A percentile compares a stretch with the other conserved stretches of the same genome.
These are phyloP conservation scores for Sitophilus oryzae DNA, from an alignment of 1,140 invertebrate species.

Conservation along the genomic window DNA sequence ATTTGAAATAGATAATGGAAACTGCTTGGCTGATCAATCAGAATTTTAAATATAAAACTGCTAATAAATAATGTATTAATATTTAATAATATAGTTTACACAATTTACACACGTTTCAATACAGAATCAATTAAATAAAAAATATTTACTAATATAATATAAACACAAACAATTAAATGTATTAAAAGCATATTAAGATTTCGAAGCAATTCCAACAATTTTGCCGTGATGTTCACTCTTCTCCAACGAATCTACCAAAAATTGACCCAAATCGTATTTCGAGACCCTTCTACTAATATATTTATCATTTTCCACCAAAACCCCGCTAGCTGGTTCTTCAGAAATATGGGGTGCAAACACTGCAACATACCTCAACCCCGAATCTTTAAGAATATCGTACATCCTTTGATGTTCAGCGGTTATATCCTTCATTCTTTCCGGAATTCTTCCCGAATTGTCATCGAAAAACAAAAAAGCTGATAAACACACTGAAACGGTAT, in stretches of 20 bases:
- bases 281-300: constrained; percentile 62
- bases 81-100: no score
- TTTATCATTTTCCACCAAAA: constrained; percentile 52
- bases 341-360: constrained; percentile 76
- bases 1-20: no score
- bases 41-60: no score
- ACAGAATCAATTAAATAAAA: no score
- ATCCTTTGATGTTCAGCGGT: constrained; percentile 74
- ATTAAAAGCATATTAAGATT: constrained; percentile 1
- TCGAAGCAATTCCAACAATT: constrained; percentile 54
- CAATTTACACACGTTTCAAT: no score
- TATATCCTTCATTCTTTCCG: constrained; percentile 61
- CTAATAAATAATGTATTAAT: no score
- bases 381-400: constrained; percentile 61
- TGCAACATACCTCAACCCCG: constrained; percentile 67
- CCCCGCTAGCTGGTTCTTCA: constrained; percentile 51
- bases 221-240: constrained; percentile 62
- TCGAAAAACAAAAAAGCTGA: constrained; percentile 76
- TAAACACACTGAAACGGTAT: constrained; percentile 66
- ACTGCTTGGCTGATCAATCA: no score
- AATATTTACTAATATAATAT: neutral
- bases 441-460: constrained; percentile 55
- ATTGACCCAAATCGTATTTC: constrained; percentile 67
- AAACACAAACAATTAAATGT: neutral
- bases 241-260: constrained; percentile 63